Percentiles rank a stretch among this genome's conserved stretches.
These are phyloP conservation scores for Ovibos moschatus DNA, from an alignment of 2,113 vertebrate species.

Conservation along the genomic window DNA sequence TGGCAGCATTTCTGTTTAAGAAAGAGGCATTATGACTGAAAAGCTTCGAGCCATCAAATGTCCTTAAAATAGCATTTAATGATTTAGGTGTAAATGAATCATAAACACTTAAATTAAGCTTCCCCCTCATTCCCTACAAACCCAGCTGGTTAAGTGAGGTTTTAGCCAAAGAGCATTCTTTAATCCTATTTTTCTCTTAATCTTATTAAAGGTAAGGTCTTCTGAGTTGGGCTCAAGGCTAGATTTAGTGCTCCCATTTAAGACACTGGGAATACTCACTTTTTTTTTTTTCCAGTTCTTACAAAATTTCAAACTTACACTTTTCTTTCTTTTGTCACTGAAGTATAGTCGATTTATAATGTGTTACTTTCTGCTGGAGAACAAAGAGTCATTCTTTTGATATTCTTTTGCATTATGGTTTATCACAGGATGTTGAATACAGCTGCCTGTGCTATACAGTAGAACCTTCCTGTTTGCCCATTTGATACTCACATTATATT, in stretches of 20 bases:
- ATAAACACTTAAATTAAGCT: conserved; percentile 51
- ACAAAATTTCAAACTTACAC: not conserved
- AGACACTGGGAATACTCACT: not conserved
- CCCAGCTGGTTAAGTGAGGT: conserved; percentile 4
- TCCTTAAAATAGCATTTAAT: conserved; percentile 68
- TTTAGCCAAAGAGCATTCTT: conserved; percentile 18
- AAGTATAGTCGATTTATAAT: not conserved
- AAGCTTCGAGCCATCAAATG: conserved; percentile 38
- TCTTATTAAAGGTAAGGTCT: not conserved
- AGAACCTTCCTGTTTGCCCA: not conserved
- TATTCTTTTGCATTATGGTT: not conserved
- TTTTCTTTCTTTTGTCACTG: not conserved
- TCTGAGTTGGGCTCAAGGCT: not conserved
- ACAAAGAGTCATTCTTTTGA: not conserved
- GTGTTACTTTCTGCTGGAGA: not conserved
- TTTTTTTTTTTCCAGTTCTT: not conserved
- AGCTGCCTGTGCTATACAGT: not conserved
- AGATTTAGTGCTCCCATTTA: not conserved
- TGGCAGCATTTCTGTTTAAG: conserved; percentile 60
- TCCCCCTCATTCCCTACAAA: conserved; percentile 34
- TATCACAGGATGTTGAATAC: not conserved
- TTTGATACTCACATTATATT: not conserved
- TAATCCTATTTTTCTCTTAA: not conserved
- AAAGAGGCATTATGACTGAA: conserved; percentile 45
- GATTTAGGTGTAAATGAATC: conserved; percentile 68